A percentile compares a stretch with the other conserved stretches of the same genome.
phyloP scores from a whole-genome alignment of 2,797 vertebrate species.

The Myotis myotis region DNA sequence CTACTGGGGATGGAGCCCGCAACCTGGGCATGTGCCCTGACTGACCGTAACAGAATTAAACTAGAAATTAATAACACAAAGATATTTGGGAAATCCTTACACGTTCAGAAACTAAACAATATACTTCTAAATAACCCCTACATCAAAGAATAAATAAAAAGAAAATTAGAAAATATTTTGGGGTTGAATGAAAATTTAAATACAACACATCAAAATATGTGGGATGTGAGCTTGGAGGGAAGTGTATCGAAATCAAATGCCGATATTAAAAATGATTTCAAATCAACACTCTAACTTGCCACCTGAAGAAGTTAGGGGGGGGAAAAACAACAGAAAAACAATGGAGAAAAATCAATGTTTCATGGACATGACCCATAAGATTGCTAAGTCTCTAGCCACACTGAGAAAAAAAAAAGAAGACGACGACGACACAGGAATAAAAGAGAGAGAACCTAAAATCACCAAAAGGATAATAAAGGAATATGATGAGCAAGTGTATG shows the following conservation, averaged over 20 bases:
- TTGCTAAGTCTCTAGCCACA: background rate
- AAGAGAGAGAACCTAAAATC: background rate
- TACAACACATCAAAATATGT: background rate
- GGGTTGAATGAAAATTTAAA: conserved; percentile 29
- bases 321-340: background rate
- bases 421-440: background rate
- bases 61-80: background rate
- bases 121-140: background rate
- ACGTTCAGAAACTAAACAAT: background rate
- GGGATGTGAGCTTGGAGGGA: background rate
- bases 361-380: background rate
- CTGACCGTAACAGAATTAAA: background rate
- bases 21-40: too few species aligned
- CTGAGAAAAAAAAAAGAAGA: background rate
- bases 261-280: background rate
- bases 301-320: background rate
- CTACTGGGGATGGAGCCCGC: too few species aligned
- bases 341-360: background rate
- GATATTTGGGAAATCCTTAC: background rate
- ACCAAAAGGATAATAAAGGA: too few species aligned
- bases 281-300: background rate
- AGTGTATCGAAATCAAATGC: background rate
- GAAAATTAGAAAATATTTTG: conserved; percentile 8
- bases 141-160: conserved; percentile 3
- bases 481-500: background rate